Base-by-base conservation (phyloP, 2,113 vertebrate genomes). In the Tenebrosternarchus preto region DNA sequence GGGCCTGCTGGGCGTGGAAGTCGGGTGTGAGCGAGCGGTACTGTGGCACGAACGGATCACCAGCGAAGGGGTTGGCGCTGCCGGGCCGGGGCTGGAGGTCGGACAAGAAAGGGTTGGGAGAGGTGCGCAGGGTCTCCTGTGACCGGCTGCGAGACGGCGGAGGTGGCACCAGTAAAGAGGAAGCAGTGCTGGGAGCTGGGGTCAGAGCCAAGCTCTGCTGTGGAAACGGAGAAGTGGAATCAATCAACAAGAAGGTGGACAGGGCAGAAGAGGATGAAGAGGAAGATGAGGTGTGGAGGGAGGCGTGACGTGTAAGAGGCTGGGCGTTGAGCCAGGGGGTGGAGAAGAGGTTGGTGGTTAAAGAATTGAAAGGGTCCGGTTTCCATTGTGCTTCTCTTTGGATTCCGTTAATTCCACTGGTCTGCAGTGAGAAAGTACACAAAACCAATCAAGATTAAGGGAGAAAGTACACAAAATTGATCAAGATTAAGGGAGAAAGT, bases 61-160 rank as follows among this genome's bases (percentile, higher is more conserved):
- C 92, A 0, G 90, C 89, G 86, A 96, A 97, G 19, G 95, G 96
- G 72, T 96, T 96, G 78, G 94, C 92, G 89, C 91, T 90, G 86
- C 53, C 92, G 61, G 86, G 89, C 76, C 90, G 90, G 46, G 89
- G 83, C 0, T 91, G 92, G 1, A 84, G 73, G 20, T 94, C 91
- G 0, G 69, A 3, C 1, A 78, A 77, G 83, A 95, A 93, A 0
- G 92, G 92, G 80, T 92, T 92, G 0, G 93, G 92, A 76, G 94
- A 96, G 66, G 85, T 87, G 1, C 80, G 88, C 11, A 82, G 86
- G 6, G 87, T 90, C 82, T 95, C 95, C 86, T 95, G 95, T 8
- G 94, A 94, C 53, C 91, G 90, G 61, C 90, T 95, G 31, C 93
- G 92, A 20, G 93, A 87, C 3, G 94, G 91, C 15, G 88, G 0